A percentile compares a stretch with the other conserved stretches of the same genome.
These are phyloP conservation scores for Zhengitettix transpicula DNA, from an alignment of 2,888 invertebrate genomes.

Conservation along the genomic window DNA sequence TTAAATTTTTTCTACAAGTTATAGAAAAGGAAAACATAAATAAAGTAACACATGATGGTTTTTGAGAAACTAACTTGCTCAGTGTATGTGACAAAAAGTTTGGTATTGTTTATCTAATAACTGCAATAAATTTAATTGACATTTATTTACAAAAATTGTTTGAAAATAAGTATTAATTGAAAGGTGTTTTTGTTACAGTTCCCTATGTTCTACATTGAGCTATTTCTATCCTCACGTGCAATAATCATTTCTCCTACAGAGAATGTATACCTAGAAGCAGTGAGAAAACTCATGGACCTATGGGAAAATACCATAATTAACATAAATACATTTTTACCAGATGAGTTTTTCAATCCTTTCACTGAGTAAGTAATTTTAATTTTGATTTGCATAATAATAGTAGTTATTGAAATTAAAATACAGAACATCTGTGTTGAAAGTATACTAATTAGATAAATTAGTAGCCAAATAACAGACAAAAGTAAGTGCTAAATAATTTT, in stretches of 20 bases:
- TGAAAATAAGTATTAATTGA: background rate
- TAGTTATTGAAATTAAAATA: background rate
- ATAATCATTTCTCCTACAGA: slow-evolving; percentile 42
- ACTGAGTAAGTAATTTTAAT: slow-evolving; percentile 36
- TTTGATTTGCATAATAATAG: background rate
- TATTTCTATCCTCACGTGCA: slow-evolving; percentile 24
- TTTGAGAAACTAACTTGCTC: too few species aligned
- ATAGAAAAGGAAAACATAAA: too few species aligned
- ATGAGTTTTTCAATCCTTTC: slow-evolving; percentile 50
- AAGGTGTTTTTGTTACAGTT: slow-evolving; percentile 28
- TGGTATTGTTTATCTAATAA: too few species aligned
- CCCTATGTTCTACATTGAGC: slow-evolving; percentile 45
- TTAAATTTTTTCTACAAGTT: too few species aligned
- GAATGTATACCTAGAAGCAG: slow-evolving; percentile 36
- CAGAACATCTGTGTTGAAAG: too few species aligned
- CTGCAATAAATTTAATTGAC: too few species aligned
- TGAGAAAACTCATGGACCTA: slow-evolving; percentile 41
- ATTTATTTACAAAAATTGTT: too few species aligned
- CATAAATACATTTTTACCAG: slow-evolving; percentile 56
- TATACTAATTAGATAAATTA: too few species aligned
- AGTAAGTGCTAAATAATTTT: background rate
- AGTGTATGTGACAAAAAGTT: too few species aligned
- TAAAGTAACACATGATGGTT: too few species aligned
- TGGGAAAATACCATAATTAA: slow-evolving; percentile 51
- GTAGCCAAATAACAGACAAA: too few species aligned